phyloP scores from a whole-genome alignment of 2,888 invertebrate species.

The Chouioia cunea region DNA sequence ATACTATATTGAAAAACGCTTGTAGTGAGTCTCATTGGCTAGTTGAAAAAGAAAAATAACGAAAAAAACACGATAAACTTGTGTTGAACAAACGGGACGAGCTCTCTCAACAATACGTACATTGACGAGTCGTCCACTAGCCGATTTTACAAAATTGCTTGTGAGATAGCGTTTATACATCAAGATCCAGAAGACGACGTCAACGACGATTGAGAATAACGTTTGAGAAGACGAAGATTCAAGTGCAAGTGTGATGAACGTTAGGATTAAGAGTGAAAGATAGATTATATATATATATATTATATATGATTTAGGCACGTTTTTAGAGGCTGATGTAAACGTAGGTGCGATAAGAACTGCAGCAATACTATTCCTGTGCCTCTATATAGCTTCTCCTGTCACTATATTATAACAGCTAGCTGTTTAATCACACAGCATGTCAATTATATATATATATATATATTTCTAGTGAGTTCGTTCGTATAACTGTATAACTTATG shows the following conservation, averaged over 20 bases:
- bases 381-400: conserved; percentile 68
- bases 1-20: too few relatives aligned
- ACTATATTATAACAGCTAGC: conserved; percentile 68
- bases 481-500: conserved; percentile 33
- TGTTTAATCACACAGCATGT: conserved; percentile 67
- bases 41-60: too few relatives aligned
- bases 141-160: too few relatives aligned
- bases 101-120: too few relatives aligned
- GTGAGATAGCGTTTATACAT: too few relatives aligned
- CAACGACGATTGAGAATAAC: too few relatives aligned
- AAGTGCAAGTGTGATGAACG: conserved; percentile 5
- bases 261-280: conserved; percentile 15
- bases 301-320: conserved; percentile 49
- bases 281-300: not conserved
- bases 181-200: too few relatives aligned
- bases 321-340: conserved; percentile 53
- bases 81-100: too few relatives aligned
- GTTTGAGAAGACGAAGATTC: too few relatives aligned
- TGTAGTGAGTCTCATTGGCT: too few relatives aligned
- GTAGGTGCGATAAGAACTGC: conserved; percentile 61
- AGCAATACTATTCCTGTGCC: conserved; percentile 67
- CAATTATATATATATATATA: conserved; percentile 50
- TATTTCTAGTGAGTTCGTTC: conserved; percentile 1
- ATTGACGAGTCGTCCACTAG: too few relatives aligned
- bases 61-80: too few relatives aligned